A percentile compares a stretch with the other conserved stretches of the same genome.
Evolutionary conservation across 2,888 invertebrate species (phyloP).

Genomic region (Oligia fasciuncula): DNA sequence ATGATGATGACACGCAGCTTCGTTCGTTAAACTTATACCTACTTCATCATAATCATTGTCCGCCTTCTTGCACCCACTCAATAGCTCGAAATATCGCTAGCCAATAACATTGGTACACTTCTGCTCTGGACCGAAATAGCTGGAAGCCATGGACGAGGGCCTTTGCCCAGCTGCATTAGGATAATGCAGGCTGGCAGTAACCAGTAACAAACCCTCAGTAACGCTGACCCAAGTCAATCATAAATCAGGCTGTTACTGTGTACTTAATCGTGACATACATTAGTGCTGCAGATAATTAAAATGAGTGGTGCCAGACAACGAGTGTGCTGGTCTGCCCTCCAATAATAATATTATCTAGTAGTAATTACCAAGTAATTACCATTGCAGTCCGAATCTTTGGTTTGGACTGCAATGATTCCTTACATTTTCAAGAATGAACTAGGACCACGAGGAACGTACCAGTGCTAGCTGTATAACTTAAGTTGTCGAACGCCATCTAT

Average conservation of each 20-base stretch:
- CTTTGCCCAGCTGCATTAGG: not conserved
- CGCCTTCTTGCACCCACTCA: not conserved
- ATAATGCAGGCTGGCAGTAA: not conserved
- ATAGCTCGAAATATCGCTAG: not conserved
- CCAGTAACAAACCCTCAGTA: not conserved
- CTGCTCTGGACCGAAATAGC: not conserved
- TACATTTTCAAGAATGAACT: not conserved
- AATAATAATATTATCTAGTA: not conserved
- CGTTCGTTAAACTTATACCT: not conserved
- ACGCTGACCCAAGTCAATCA: no score
- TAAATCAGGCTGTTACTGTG: no score
- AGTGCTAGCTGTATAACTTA: not conserved
- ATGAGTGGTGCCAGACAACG: not conserved
- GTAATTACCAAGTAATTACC: not conserved
- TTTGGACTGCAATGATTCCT: no score
- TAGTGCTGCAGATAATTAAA: no score
- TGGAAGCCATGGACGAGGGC: not conserved
- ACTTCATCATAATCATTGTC: not conserved
- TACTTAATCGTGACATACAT: no score
- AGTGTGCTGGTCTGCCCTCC: not conserved
- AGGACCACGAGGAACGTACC: not conserved
- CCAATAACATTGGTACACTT: not conserved
- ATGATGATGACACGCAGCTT: not conserved
- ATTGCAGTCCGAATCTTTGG: not conserved
- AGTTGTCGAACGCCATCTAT: slow-evolving; percentile 42